Percentiles rank a stretch among this genome's conserved stretches.
phyloP scores from a whole-genome alignment of 2,888 invertebrate genomes.

The Branchipolynoe longqiensis region DNA sequence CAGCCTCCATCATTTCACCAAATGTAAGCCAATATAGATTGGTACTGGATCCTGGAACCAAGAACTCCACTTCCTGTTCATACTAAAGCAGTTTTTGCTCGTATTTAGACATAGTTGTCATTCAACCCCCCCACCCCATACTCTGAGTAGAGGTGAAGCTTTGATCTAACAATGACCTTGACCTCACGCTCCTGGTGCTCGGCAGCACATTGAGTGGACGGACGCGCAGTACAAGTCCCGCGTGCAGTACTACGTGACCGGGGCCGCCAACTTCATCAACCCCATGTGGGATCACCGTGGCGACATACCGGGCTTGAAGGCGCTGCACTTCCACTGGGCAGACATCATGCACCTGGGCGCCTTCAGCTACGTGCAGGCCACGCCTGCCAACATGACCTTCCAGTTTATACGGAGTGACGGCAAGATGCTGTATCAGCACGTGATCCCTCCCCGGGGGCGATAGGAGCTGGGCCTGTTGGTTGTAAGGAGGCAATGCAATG shows the following conservation, averaged over 20 bases:
- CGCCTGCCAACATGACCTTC: constrained; percentile 73
- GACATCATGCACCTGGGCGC: constrained; percentile 66
- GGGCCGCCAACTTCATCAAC: constrained; percentile 82
- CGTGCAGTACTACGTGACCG: constrained; percentile 82
- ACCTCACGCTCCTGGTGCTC: too few relatives aligned
- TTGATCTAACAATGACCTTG: background rate
- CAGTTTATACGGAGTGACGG: constrained; percentile 74
- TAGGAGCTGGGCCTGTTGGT: too few relatives aligned
- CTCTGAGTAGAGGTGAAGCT: too few relatives aligned
- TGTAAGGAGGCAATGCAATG: too few relatives aligned
- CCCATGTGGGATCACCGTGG: constrained; percentile 75
- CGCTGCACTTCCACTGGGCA: constrained; percentile 79
- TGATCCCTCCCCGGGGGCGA: constrained; percentile 68
- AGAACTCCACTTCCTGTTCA: too few relatives aligned
- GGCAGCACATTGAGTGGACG: constrained; percentile 47
- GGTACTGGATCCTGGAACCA: too few relatives aligned
- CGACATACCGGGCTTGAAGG: constrained; percentile 74
- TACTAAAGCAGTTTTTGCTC: too few relatives aligned
- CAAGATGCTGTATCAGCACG: constrained; percentile 71
- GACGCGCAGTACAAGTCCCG: constrained; percentile 65
- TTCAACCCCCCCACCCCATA: too few relatives aligned
- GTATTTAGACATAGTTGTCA: too few relatives aligned
- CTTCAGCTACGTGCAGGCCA: constrained; percentile 73
- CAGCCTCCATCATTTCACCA: too few relatives aligned
- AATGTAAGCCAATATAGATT: too few relatives aligned